Percentiles rank a stretch among this genome's conserved stretches.
Conservation (phyloP, 2,113 vertebrate species). For the Microcebus ravelobensis region DNA sequence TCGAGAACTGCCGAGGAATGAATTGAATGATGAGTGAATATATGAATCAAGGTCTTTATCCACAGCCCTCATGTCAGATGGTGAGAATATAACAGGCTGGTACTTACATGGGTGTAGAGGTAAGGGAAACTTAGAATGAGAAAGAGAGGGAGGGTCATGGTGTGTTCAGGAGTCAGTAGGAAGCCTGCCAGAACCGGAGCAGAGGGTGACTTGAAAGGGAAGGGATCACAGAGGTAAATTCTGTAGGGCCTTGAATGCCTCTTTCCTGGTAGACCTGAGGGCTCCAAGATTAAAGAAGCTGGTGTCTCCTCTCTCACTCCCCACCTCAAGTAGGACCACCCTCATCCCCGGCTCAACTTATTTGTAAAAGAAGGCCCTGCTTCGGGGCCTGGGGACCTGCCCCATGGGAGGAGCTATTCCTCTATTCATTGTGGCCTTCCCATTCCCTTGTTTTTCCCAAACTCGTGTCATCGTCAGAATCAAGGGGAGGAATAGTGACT, state of each 20-base stretch:
- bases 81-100: constrained; percentile 15
- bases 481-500: neutral
- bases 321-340: neutral
- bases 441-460: neutral
- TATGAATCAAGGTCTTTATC: neutral
- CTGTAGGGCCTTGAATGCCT: neutral
- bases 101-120: constrained; percentile 12
- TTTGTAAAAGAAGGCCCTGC: constrained; percentile 7
- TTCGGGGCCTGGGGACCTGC: neutral
- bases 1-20: neutral
- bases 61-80: neutral
- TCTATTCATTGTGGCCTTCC: neutral
- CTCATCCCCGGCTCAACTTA: rapidly evolving
- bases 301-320: neutral
- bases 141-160: neutral
- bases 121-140: neutral
- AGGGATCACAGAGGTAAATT: neutral
- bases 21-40: neutral
- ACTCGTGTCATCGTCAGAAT: neutral
- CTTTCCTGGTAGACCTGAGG: neutral
- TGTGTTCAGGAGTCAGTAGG: constrained; percentile 21
- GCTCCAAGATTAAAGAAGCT: neutral
- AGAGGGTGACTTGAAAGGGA: neutral
- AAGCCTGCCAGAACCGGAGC: neutral
- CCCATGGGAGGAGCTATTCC: neutral